Evolutionary conservation across 2,888 invertebrate species (phyloP).

Genomic region (Nematopogon swammerdamellus): DNA sequence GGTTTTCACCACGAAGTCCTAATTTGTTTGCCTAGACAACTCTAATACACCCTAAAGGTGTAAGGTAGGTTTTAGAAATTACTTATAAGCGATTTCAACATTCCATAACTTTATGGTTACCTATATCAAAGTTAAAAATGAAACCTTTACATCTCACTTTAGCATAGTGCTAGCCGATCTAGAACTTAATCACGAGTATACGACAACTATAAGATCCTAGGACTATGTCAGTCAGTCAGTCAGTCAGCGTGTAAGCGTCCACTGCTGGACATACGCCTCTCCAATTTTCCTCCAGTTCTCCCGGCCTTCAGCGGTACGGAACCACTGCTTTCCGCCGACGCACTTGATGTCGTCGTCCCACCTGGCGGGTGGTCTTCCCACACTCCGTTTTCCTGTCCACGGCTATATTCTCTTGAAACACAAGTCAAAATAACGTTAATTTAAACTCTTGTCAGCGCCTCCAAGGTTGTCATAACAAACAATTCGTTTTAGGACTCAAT

Average conservation of each 20-base stretch:
- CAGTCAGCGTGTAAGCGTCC: too few species aligned
- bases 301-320: too few species aligned
- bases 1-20: too few species aligned
- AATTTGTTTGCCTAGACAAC: conserved; percentile 2
- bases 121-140: conserved; percentile 1
- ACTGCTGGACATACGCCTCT: too few species aligned
- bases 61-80: not conserved
- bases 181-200: conserved; percentile 1
- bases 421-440: conserved; percentile 3
- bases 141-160: conserved; percentile 1
- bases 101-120: conserved; percentile 1
- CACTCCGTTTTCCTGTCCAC: too few species aligned
- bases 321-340: too few species aligned
- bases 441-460: conserved; percentile 1
- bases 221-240: too few species aligned
- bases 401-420: not conserved
- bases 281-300: too few species aligned
- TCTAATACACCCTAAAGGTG: conserved; percentile 1
- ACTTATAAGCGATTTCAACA: conserved; percentile 1
- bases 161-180: not conserved
- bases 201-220: not conserved
- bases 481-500: conserved; percentile 1
- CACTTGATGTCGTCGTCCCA: too few species aligned
- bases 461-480: not conserved
- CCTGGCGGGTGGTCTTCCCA: too few species aligned